A percentile compares a stretch with the other conserved stretches of the same genome.
Conservation (phyloP, 2,888 invertebrate genomes). For the Ophonus ardosiacus region DNA sequence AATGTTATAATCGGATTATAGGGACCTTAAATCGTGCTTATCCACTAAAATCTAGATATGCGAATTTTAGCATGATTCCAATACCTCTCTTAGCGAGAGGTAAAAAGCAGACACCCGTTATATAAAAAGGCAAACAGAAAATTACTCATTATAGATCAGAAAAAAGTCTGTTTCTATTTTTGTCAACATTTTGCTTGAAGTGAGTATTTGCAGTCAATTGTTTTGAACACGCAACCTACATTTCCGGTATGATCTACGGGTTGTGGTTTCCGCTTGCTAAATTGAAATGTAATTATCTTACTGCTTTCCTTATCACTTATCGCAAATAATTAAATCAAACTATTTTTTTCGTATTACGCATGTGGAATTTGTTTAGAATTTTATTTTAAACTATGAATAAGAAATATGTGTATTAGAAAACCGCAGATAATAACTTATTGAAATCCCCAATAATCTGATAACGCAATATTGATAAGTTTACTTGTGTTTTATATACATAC, state of each 20-base stretch:
- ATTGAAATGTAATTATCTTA: slow-evolving; percentile 4
- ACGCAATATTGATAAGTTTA: slow-evolving; percentile 29
- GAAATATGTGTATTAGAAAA: slow-evolving; percentile 8
- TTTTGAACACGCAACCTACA: slow-evolving; percentile 10
- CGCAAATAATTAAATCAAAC: not conserved
- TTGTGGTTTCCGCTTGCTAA: slow-evolving; percentile 5
- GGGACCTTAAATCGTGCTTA: too few species aligned
- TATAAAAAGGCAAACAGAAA: too few species aligned
- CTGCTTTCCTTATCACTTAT: slow-evolving; percentile 4
- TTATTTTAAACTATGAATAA: not conserved
- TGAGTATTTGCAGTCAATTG: slow-evolving; percentile 2
- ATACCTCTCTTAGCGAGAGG: too few species aligned
- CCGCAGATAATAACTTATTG: slow-evolving; percentile 43
- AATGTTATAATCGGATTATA: too few species aligned
- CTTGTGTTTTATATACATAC: not conserved
- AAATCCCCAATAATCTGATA: slow-evolving; percentile 17
- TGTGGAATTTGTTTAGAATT: not conserved
- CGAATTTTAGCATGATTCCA: too few species aligned
- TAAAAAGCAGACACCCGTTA: too few species aligned
- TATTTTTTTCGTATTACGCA: not conserved
- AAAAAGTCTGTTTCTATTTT: not conserved
- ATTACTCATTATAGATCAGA: not conserved
- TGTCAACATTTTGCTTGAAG: not conserved
- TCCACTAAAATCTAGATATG: too few species aligned
- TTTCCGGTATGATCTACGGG: slow-evolving; percentile 31